phyloP scores from a whole-genome alignment of 2,797 vertebrate genomes.

The Cheirogaleus major region DNA sequence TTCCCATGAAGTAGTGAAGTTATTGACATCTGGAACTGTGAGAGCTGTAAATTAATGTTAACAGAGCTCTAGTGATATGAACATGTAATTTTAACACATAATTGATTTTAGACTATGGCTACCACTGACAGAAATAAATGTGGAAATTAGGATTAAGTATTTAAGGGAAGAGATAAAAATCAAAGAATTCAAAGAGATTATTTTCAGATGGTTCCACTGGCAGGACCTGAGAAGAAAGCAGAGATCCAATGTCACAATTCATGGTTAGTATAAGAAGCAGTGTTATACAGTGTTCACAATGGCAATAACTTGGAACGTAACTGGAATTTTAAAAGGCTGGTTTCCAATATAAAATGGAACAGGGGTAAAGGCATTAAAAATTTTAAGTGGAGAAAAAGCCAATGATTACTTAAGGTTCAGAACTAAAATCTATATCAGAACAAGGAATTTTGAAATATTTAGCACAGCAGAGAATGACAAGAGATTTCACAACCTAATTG shows the following conservation, averaged over 20 bases:
- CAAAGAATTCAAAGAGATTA: neutral
- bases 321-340: neutral
- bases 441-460: neutral
- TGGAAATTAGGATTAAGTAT: neutral
- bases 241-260: neutral
- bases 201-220: neutral
- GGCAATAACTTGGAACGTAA: constrained; percentile 13
- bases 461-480: neutral
- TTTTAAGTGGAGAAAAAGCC: neutral
- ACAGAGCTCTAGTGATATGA: neutral
- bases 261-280: neutral
- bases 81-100: neutral
- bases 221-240: constrained; percentile 1
- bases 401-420: neutral
- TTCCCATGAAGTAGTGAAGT: neutral
- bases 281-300: neutral
- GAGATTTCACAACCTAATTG: neutral
- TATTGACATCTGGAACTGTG: neutral
- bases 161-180: neutral
- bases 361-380: neutral
- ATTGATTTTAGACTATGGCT: neutral
- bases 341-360: neutral
- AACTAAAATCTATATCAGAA: neutral
- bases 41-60: neutral
- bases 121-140: neutral